phyloP scores from a whole-genome alignment of 2,797 vertebrate species.

The Oreochromis grahami region DNA sequence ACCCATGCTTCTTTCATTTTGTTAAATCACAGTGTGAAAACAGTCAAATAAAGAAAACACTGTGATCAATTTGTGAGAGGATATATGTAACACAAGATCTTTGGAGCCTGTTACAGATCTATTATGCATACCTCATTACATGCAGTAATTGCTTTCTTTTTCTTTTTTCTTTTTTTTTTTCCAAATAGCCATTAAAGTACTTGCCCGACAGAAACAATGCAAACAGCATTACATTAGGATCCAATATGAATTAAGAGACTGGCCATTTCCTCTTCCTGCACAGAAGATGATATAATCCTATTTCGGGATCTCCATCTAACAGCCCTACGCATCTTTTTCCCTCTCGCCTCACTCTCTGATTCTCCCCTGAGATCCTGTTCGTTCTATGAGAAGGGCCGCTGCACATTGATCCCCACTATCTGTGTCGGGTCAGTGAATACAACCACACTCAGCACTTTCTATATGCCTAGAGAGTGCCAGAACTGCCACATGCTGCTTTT shows the following conservation, averaged over 20 bases:
- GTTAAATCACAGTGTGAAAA: not conserved
- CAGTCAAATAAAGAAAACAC: not conserved
- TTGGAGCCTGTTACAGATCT: conserved; percentile 6
- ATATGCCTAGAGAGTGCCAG: conserved; percentile 22
- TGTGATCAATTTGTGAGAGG: not conserved
- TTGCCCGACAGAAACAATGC: conserved; percentile 41
- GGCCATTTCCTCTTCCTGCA: conserved; percentile 64
- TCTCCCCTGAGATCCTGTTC: conserved; percentile 62
- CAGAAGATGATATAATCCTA: conserved; percentile 58
- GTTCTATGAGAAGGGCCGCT: conserved; percentile 53
- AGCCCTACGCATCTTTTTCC: conserved; percentile 12
- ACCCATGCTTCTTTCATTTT: not conserved
- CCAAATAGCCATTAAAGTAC: conserved; percentile 35
- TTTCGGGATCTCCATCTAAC: conserved; percentile 57
- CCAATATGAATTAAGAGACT: conserved; percentile 54
- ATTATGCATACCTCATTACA: conserved; percentile 22
- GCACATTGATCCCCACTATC: conserved; percentile 66
- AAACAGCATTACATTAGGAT: conserved; percentile 56
- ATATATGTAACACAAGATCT: not conserved
- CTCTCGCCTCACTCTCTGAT: conserved; percentile 24
- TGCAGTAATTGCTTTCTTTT: conserved; percentile 36
- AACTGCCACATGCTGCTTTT: conserved; percentile 30
- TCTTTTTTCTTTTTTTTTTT: not conserved
- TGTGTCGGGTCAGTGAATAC: conserved; percentile 65
- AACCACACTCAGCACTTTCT: conserved; percentile 61